Evolutionary conservation across 53 echinoderm and acorn worm genomes (phyloP).

Genomic region (Actinopyga echinites): DNA sequence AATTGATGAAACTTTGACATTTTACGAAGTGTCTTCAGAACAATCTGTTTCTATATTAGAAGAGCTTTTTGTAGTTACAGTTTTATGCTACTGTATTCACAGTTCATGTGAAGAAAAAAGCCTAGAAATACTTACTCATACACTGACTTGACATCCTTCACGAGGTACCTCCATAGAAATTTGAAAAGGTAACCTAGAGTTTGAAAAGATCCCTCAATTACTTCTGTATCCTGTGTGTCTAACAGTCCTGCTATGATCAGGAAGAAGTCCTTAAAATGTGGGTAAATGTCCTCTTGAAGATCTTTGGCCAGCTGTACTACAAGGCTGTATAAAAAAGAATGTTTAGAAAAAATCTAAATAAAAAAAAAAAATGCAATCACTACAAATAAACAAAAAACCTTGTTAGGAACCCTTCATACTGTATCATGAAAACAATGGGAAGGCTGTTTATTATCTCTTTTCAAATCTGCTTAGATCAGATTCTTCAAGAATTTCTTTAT

Average conservation of each 20-base stretch:
- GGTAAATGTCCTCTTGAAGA: constrained; percentile 94
- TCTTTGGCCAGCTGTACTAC: constrained; percentile 88
- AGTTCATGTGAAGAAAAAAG: no score
- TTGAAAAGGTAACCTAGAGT: constrained; percentile 93
- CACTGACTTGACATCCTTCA: constrained; percentile 87
- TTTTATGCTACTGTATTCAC: no score
- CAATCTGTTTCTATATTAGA: no score
- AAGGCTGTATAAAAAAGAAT: constrained; percentile 47
- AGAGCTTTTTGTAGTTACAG: no score
- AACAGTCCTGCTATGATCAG: constrained; percentile 78
- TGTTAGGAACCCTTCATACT: background rate
- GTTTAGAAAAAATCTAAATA: background rate
- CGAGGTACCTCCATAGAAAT: constrained; percentile 93
- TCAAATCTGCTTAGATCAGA: no score
- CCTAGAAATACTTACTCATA: constrained; percentile 56
- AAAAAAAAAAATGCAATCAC: background rate
- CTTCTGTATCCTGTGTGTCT: constrained; percentile 91
- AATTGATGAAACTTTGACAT: no score
- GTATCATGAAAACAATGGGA: no score
- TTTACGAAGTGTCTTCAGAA: no score
- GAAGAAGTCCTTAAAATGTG: constrained; percentile 88
- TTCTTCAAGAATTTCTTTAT: no score
- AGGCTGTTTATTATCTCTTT: no score
- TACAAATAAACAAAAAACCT: background rate
- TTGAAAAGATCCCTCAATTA: constrained; percentile 88